Evolutionary conservation across 2,113 vertebrate species (phyloP).

Genomic region (Galeopterus variegatus): DNA sequence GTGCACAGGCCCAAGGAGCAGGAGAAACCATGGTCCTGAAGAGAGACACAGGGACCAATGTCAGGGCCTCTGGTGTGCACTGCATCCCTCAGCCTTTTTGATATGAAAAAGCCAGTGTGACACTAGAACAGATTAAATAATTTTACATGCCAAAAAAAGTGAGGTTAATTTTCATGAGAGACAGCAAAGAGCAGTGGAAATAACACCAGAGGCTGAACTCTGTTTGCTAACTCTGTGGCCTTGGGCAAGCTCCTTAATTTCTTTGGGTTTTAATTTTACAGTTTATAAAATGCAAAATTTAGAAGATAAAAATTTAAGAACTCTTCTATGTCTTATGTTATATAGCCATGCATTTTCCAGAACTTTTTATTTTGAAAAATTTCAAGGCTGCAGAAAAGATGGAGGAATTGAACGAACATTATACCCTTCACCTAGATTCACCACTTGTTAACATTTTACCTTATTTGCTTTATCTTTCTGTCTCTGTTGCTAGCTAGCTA

Average conservation of each 20-base stretch:
- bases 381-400: constrained; percentile 7
- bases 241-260: background rate
- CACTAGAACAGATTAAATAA: background rate
- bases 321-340: background rate
- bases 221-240: background rate
- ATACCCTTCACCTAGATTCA: background rate
- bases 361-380: background rate
- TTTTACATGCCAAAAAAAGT: background rate
- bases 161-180: background rate
- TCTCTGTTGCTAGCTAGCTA: background rate
- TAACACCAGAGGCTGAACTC: background rate
- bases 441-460: background rate
- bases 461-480: background rate
- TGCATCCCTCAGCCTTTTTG: background rate
- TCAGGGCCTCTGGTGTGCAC: background rate
- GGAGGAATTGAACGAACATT: background rate
- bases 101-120: background rate
- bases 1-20: background rate
- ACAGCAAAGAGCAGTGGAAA: background rate
- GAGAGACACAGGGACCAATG: background rate
- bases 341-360: background rate
- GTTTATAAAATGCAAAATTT: constrained; percentile 4
- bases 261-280: constrained; percentile 25
- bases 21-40: background rate
- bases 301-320: constrained; percentile 41